These are phyloP conservation scores for Gymnocypris eckloni DNA, from an alignment of 2,797 vertebrate species.

Conservation along the genomic window DNA sequence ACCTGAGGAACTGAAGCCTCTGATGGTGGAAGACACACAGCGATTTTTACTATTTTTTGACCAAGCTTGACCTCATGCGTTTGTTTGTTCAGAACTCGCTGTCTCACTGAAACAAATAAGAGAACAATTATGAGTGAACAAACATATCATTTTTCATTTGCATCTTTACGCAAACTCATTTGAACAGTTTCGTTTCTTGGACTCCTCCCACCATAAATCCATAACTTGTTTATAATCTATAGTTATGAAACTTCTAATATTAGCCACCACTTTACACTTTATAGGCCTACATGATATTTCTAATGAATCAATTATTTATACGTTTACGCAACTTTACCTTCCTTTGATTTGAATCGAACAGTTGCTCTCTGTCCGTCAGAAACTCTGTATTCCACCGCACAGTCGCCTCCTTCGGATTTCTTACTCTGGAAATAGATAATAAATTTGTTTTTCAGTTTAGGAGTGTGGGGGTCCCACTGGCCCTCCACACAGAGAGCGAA, in stretches of 20 bases:
- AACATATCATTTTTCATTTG: background rate
- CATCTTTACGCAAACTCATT: background rate
- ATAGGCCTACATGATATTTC: background rate
- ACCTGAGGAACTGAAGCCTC: constrained; percentile 49
- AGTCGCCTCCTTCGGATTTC: constrained; percentile 68
- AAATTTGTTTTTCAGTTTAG: constrained; percentile 71
- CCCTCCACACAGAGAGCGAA: constrained; percentile 54
- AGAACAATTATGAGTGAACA: background rate
- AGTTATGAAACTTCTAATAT: background rate
- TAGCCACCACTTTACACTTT: background rate
- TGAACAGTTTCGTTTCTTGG: background rate
- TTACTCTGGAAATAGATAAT: constrained; percentile 78
- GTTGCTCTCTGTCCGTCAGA: constrained; percentile 54
- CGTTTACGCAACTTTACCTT: constrained; percentile 61
- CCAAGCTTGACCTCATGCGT: constrained; percentile 67
- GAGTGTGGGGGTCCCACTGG: constrained; percentile 43
- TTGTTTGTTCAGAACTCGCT: constrained; percentile 68
- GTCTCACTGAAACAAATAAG: constrained; percentile 64
- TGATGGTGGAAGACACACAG: constrained; percentile 54
- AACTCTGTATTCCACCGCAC: constrained; percentile 54
- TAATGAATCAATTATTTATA: too few relatives aligned
- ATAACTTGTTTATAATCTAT: background rate
- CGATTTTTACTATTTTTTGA: constrained; percentile 62
- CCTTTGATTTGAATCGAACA: constrained; percentile 70
- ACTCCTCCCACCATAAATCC: background rate